A percentile compares a stretch with the other conserved stretches of the same genome.
phyloP scores from a whole-genome alignment of 2,888 invertebrate genomes.

The Leptinotarsa tumamoca region DNA sequence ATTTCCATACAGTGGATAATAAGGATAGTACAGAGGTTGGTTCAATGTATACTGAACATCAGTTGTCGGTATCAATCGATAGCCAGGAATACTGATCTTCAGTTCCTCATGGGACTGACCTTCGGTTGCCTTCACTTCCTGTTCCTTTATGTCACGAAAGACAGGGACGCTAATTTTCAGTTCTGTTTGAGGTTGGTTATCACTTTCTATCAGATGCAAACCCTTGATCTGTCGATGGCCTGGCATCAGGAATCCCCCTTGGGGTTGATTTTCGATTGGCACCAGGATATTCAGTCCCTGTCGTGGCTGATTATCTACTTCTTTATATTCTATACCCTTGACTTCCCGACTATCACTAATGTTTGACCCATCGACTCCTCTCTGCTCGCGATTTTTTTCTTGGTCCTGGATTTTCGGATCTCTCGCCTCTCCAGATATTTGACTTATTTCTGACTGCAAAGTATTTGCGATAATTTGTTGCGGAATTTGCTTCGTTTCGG shows the following conservation, averaged over 20 bases:
- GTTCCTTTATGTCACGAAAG: not conserved
- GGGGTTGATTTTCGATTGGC: not conserved
- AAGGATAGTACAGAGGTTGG: conserved; percentile 32
- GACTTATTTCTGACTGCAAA: not conserved
- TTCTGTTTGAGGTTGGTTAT: not conserved
- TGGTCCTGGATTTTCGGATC: not conserved
- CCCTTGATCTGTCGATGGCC: not conserved
- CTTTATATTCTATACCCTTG: not conserved
- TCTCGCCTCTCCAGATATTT: not conserved
- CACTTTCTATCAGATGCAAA: not conserved
- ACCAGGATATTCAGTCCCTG: not conserved
- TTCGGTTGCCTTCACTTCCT: conserved; percentile 1
- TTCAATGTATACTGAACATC: conserved; percentile 24
- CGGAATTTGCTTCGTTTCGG: conserved; percentile 23
- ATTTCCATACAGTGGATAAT: conserved; percentile 16
- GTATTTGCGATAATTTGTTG: conserved; percentile 15
- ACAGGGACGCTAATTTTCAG: not conserved
- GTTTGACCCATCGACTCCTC: not conserved
- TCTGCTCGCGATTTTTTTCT: not conserved
- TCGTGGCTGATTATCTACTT: not conserved
- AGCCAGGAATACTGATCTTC: conserved; percentile 27
- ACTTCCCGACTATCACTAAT: not conserved
- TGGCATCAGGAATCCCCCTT: not conserved
- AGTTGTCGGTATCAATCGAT: conserved; percentile 27
- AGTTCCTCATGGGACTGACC: conserved; percentile 15